A percentile compares a stretch with the other conserved stretches of the same genome.
phyloP scores from a whole-genome alignment of 2,888 invertebrate genomes.

The Harmothoe impar region DNA sequence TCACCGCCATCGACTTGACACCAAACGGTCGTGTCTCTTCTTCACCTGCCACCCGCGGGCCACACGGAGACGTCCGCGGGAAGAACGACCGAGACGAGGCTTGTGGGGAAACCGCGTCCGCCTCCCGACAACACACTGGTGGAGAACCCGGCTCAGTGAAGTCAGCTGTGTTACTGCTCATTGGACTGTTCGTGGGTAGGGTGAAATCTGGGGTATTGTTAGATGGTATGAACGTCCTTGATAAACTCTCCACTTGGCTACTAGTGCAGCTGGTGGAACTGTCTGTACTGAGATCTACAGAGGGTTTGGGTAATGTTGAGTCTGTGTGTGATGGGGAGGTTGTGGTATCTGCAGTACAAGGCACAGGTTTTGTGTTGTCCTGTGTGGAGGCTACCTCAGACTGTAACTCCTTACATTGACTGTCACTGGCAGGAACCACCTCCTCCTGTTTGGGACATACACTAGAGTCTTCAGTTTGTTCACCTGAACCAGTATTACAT shows the following conservation, averaged over 20 bases:
- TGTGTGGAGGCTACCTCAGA: not conserved
- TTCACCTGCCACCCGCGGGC: not conserved
- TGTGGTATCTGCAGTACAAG: not conserved
- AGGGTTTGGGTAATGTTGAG: not conserved
- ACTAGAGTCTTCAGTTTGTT: too few species aligned
- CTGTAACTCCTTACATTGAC: too few species aligned
- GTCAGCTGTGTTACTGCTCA: not conserved
- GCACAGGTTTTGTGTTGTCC: not conserved
- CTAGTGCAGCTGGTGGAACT: constrained; percentile 6
- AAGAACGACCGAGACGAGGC: too few species aligned
- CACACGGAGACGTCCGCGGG: not conserved
- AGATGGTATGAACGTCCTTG: not conserved
- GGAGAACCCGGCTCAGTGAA: not conserved
- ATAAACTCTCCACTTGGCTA: not conserved
- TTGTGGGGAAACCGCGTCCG: not conserved
- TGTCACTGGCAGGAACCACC: too few species aligned
- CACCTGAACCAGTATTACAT: not conserved
- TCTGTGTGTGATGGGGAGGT: not conserved
- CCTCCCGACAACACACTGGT: constrained; percentile 30
- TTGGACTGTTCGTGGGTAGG: not conserved
- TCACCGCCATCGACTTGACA: constrained; percentile 38
- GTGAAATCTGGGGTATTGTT: too few species aligned
- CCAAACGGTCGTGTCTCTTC: not conserved
- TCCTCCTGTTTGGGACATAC: too few species aligned
- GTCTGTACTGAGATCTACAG: not conserved